phyloP scores from a whole-genome alignment of 2,113 vertebrate genomes.

The Corvus cornix region DNA sequence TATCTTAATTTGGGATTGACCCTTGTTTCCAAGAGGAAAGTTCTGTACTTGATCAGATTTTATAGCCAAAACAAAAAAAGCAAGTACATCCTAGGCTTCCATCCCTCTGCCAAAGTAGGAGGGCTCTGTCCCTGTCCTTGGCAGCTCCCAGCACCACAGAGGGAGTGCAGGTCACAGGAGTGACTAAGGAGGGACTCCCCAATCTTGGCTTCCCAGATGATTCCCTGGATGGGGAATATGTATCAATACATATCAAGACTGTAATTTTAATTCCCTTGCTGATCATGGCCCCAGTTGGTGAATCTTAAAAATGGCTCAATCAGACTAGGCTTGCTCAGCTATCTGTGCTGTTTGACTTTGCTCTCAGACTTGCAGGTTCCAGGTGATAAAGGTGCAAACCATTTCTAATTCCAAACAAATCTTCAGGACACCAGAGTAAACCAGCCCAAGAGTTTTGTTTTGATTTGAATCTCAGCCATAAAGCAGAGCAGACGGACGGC shows the following conservation, averaged over 20 bases:
- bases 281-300: slow-evolving; percentile 9
- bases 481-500: slow-evolving; percentile 50
- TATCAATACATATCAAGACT: background rate
- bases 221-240: background rate
- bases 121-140: background rate
- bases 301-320: slow-evolving; percentile 54
- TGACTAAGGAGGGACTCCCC: background rate
- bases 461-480: slow-evolving; percentile 56
- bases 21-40: background rate
- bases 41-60: background rate
- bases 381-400: slow-evolving; percentile 38
- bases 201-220: background rate
- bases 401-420: background rate
- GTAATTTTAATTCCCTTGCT: background rate
- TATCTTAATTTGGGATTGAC: background rate
- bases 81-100: background rate
- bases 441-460: slow-evolving; percentile 35
- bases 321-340: slow-evolving; percentile 71
- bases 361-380: slow-evolving; percentile 31
- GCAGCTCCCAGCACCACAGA: background rate
- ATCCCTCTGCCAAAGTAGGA: background rate
- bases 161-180: background rate
- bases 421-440: slow-evolving; percentile 54
- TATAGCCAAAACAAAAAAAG: background rate
- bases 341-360: slow-evolving; percentile 36